Conservation (phyloP, 2,888 invertebrate species). For the Tetranychus piercei region DNA sequence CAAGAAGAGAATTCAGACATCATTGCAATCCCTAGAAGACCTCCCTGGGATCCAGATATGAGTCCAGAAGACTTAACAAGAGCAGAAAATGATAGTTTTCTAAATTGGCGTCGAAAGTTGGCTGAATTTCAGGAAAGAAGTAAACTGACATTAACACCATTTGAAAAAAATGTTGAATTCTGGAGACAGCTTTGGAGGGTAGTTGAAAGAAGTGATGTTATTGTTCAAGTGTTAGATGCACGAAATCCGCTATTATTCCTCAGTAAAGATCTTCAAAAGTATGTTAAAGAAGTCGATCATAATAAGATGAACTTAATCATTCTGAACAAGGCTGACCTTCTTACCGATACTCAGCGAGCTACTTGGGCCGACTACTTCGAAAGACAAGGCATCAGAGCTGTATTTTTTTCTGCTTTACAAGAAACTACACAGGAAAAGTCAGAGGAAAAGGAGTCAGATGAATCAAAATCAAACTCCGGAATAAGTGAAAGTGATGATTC, state of each 20-base stretch:
- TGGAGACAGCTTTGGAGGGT: conserved; percentile 98
- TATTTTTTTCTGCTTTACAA: conserved; percentile 71
- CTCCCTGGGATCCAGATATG: conserved; percentile 55
- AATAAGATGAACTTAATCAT: conserved; percentile 61
- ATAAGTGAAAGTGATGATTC: conserved; percentile 15
- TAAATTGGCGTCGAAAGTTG: conserved; percentile 72
- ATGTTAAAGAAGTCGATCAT: conserved; percentile 54
- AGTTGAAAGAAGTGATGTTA: conserved; percentile 77
- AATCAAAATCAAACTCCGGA: conserved; percentile 19
- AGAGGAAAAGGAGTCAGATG: conserved; percentile 29
- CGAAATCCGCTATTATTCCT: conserved; percentile 83
- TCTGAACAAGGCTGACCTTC: conserved; percentile 85
- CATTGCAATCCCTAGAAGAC: conserved; percentile 37
- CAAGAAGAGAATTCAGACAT: conserved; percentile 13
- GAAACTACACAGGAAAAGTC: conserved; percentile 29
- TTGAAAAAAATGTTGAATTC: conserved; percentile 89
- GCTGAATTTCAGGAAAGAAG: conserved; percentile 52
- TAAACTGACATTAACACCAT: conserved; percentile 72
- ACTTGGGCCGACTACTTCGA: conserved; percentile 71
- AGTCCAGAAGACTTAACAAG: conserved; percentile 58
- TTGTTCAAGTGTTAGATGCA: conserved; percentile 87
- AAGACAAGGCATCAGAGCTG: conserved; percentile 46
- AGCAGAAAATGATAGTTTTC: conserved; percentile 60
- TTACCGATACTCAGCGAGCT: conserved; percentile 53
- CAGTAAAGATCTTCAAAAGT: conserved; percentile 72